Evolutionary conservation across 2,113 vertebrate species (phyloP).

Genomic region (Amphilophus citrinellus): DNA sequence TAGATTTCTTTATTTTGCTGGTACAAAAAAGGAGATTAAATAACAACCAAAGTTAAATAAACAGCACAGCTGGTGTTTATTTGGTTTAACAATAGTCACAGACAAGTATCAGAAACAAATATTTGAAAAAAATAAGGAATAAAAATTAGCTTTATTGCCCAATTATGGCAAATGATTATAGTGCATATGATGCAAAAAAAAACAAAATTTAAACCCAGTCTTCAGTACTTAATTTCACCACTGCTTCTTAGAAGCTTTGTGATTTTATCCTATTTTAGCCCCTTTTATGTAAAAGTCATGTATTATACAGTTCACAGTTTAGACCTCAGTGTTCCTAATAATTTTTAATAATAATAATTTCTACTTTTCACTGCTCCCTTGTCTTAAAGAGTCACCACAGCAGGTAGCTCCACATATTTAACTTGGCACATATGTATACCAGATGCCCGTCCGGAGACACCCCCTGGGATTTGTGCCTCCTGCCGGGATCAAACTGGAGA

Average conservation of each 20-base stretch:
- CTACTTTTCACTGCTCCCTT: neutral
- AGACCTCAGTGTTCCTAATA: too few relatives aligned
- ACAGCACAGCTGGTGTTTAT: neutral
- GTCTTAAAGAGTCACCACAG: neutral
- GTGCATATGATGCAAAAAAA: neutral
- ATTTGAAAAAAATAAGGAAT: too few relatives aligned
- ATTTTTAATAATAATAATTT: neutral
- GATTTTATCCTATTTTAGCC: neutral
- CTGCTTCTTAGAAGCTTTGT: neutral
- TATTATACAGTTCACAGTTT: too few relatives aligned
- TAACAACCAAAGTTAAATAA: neutral
- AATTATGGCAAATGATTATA: neutral
- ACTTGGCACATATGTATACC: neutral
- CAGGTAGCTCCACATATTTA: constrained; percentile 3
- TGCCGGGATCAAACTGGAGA: neutral
- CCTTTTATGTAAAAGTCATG: neutral
- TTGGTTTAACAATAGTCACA: neutral
- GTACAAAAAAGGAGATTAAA: neutral
- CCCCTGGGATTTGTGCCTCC: neutral
- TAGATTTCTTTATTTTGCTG: neutral
- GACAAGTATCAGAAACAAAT: neutral
- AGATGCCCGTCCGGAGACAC: neutral
- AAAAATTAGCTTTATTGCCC: neutral
- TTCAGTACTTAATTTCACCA: neutral
- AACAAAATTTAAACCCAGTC: neutral